phyloP scores from a whole-genome alignment of 35 echinoderm and acorn worm species.

The Heliocidaris tuberculata region DNA sequence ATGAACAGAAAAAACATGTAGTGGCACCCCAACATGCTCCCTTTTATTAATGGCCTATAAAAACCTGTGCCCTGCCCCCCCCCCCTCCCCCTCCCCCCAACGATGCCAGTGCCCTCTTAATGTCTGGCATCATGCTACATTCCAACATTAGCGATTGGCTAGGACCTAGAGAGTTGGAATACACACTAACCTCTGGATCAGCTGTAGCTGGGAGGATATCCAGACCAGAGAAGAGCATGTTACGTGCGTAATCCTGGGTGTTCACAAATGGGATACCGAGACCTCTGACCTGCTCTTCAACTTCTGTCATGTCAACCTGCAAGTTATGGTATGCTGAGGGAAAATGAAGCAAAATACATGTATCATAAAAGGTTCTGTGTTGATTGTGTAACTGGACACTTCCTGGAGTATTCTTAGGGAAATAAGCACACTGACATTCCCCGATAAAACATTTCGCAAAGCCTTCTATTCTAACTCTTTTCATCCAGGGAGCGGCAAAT shows the following conservation, averaged over 20 bases:
- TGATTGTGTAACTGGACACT: neutral
- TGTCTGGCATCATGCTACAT: neutral
- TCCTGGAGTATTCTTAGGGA: neutral
- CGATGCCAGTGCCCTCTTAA: neutral
- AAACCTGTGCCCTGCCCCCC: no score
- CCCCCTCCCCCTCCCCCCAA: neutral
- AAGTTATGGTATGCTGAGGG: constrained; percentile 27
- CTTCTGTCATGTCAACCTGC: constrained; percentile 39
- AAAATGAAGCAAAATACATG: neutral
- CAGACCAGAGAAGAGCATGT: constrained; percentile 41
- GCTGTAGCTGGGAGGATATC: constrained; percentile 29
- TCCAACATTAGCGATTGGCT: neutral
- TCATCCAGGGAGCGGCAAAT: neutral
- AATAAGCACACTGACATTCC: neutral
- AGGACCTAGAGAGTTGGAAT: no score
- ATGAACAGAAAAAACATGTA: no score
- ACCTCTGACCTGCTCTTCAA: constrained; percentile 40
- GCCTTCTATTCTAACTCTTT: neutral
- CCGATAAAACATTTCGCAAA: neutral
- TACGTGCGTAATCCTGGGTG: constrained; percentile 31
- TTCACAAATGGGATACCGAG: constrained; percentile 40
- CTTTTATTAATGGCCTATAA: no score
- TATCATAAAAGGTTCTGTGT: neutral
- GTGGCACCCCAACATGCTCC: no score
- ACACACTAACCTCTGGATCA: constrained; percentile 38